Percentiles rank a stretch among this genome's conserved stretches.
Evolutionary conservation across 2,888 invertebrate genomes (phyloP).

Genomic region (Nemotelus pantherinus): DNA sequence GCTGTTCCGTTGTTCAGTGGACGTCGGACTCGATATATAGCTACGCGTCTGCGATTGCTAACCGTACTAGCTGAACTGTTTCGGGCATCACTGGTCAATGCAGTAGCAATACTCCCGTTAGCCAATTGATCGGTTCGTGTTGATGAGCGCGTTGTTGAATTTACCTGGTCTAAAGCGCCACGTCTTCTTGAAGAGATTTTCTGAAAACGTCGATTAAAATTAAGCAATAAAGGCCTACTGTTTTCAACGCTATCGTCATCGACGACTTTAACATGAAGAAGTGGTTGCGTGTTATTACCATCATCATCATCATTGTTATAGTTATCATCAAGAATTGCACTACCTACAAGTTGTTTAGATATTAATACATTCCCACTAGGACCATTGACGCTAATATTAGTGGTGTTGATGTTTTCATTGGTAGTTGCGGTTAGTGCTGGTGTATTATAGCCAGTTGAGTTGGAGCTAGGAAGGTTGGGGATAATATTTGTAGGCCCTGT

Average conservation of each 20-base stretch:
- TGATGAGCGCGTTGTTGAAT: conserved; percentile 39
- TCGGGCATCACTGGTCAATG: conserved; percentile 2
- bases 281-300: conserved; percentile 50
- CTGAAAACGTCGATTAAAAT: conserved; percentile 44
- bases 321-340: conserved; percentile 33
- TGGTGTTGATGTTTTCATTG: conserved; percentile 20
- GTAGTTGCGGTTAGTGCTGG: conserved; percentile 36
- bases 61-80: conserved; percentile 13
- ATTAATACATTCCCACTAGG: conserved; percentile 34
- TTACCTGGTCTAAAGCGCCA: conserved; percentile 36
- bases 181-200: conserved; percentile 37
- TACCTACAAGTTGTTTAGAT: conserved; percentile 40
- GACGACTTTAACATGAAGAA: conserved; percentile 53
- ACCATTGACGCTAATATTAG: conserved; percentile 39
- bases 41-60: conserved; percentile 29
- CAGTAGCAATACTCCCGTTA: conserved; percentile 1
- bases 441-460: conserved; percentile 23
- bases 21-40: conserved; percentile 33
- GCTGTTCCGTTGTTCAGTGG: conserved; percentile 19
- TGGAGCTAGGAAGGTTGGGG: conserved; percentile 5
- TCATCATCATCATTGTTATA: background rate
- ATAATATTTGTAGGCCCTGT: conserved; percentile 11
- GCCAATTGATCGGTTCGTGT: background rate
- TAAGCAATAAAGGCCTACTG: conserved; percentile 39
- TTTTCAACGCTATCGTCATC: conserved; percentile 30